These are phyloP conservation scores for Tachina lurida DNA, from an alignment of 2,888 invertebrate genomes.

Conservation along the genomic window DNA sequence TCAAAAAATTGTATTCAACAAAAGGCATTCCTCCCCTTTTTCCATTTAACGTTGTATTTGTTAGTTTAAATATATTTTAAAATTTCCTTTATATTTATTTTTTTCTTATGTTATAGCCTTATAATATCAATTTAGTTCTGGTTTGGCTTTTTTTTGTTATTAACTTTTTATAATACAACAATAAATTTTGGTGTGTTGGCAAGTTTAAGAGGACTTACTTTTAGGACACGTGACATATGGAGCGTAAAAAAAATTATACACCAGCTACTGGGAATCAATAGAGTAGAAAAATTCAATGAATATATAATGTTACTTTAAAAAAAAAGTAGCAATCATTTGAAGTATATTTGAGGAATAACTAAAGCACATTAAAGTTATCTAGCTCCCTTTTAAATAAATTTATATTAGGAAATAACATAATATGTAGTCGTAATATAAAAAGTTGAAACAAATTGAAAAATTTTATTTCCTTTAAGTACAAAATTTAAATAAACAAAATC, in stretches of 20 bases:
- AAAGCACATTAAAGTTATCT: neutral
- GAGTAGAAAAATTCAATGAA: constrained; percentile 65
- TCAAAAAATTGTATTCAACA: constrained; percentile 59
- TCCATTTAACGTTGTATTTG: neutral
- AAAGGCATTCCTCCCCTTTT: constrained; percentile 9
- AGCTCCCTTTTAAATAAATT: too few relatives aligned
- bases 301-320: constrained; percentile 60
- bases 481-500: too few relatives aligned
- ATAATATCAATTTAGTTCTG: constrained; percentile 67
- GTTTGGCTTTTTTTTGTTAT: constrained; percentile 23
- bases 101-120: constrained; percentile 38
- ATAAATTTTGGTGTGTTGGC: constrained; percentile 42
- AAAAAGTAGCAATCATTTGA: constrained; percentile 24
- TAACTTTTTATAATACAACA: constrained; percentile 32
- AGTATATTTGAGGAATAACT: constrained; percentile 17
- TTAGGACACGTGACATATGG: constrained; percentile 80
- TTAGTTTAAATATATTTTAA: constrained; percentile 48
- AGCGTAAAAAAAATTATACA: constrained; percentile 76
- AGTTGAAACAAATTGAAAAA: too few relatives aligned
- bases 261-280: constrained; percentile 68
- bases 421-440: too few relatives aligned
- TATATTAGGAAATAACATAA: too few relatives aligned
- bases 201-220: constrained; percentile 54
- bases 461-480: too few relatives aligned
- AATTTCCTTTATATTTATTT: constrained; percentile 55